Percentiles rank a stretch among this genome's conserved stretches.
Evolutionary conservation across 2,113 vertebrate genomes (phyloP).

Genomic region (Acrocephalus arundinaceus): DNA sequence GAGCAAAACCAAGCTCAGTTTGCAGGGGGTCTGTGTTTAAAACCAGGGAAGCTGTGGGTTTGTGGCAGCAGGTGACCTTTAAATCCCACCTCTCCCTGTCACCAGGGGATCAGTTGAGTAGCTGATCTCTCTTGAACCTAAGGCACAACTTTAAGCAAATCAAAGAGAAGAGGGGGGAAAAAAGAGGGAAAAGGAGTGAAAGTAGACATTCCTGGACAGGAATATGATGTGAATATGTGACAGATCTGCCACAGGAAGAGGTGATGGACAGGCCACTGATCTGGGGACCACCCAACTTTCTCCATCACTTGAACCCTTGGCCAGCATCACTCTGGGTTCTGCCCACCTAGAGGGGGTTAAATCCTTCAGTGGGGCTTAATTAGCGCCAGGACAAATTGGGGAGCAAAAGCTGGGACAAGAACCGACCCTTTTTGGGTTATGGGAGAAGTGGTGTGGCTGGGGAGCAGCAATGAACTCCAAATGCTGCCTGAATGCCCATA

Average conservation of each 20-base stretch:
- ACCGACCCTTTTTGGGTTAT: accelerated
- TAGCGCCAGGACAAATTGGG: background rate
- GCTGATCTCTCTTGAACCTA: background rate
- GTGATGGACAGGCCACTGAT: background rate
- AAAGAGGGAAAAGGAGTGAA: background rate
- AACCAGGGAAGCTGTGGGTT: background rate
- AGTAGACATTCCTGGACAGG: background rate
- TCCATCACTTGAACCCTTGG: background rate
- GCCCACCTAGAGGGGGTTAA: background rate
- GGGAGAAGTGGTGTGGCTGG: background rate
- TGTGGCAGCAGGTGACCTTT: background rate
- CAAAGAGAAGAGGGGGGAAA: background rate
- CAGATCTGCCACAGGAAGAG: background rate
- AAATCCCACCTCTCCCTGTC: background rate
- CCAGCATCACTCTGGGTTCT: background rate
- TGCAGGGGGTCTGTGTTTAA: background rate
- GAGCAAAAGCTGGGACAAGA: background rate
- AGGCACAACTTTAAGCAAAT: background rate
- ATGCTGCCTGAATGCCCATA: accelerated
- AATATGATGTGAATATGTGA: no score
- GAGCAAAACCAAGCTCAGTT: background rate
- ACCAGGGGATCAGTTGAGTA: background rate
- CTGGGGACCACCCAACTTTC: background rate
- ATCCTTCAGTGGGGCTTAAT: background rate
- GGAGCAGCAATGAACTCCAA: background rate